Percentiles rank a stretch among this genome's conserved stretches.
Evolutionary conservation across 1,140 invertebrate species (phyloP).

Genomic region (Drosophila tani): DNA sequence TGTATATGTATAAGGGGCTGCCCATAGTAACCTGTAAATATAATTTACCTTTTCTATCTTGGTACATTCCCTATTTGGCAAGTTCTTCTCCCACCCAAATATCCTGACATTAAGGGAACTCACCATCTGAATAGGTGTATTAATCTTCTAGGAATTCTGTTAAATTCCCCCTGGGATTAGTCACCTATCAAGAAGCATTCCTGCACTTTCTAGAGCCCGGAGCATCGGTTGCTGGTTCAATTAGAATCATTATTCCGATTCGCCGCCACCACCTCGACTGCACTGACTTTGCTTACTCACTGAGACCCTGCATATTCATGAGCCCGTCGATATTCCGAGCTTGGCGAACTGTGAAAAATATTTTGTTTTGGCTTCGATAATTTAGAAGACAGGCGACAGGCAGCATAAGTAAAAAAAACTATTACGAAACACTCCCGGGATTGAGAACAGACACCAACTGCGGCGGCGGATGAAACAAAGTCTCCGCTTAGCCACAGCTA

Average conservation of each 20-base stretch:
- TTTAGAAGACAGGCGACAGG: constrained; percentile 37
- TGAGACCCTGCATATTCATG: constrained; percentile 68
- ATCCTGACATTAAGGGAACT: constrained; percentile 8
- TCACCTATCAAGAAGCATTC: constrained; percentile 15
- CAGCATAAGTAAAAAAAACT: constrained; percentile 37
- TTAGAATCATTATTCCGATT: constrained; percentile 55
- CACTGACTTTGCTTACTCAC: constrained; percentile 51
- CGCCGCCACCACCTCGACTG: constrained; percentile 24
- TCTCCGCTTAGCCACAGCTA: constrained; percentile 19
- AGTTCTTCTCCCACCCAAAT: neutral
- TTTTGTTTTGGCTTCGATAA: constrained; percentile 42
- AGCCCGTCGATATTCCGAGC: constrained; percentile 30
- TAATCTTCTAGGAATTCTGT: neutral
- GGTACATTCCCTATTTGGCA: neutral
- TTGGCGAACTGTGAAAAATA: constrained; percentile 57
- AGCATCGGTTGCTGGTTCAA: constrained; percentile 29
- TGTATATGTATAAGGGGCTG: neutral
- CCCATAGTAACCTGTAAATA: neutral
- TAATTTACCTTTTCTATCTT: neutral
- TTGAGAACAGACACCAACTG: neutral
- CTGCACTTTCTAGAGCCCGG: constrained; percentile 4
- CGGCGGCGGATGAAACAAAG: constrained; percentile 49
- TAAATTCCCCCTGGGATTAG: constrained; percentile 10
- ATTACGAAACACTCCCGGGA: constrained; percentile 10
- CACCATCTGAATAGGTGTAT: neutral